A percentile compares a stretch with the other conserved stretches of the same genome.
These are phyloP conservation scores for Noctua comes DNA, from an alignment of 2,888 invertebrate genomes.

Conservation along the genomic window DNA sequence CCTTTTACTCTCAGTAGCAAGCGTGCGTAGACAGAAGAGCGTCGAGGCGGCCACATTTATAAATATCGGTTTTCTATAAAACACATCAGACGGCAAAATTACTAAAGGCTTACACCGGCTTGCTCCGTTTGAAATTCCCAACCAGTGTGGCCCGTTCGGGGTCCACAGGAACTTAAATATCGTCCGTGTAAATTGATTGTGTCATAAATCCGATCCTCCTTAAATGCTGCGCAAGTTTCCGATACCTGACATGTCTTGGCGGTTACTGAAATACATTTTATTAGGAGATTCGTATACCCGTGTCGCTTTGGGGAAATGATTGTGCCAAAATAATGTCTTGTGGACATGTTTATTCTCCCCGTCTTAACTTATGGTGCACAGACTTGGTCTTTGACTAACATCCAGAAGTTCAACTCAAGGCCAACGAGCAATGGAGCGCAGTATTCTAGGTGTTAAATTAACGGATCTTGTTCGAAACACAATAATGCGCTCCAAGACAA, in stretches of 20 bases:
- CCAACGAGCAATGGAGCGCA: no score
- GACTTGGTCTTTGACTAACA: no score
- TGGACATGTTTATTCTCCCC: no score
- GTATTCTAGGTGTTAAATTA: no score
- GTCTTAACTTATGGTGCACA: no score
- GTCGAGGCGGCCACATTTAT: slow-evolving; percentile 9
- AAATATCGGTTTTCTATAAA: slow-evolving; percentile 49
- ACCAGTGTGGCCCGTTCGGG: background rate
- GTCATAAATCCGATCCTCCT: slow-evolving; percentile 33
- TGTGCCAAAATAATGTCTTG: slow-evolving; percentile 11
- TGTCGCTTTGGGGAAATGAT: slow-evolving; percentile 3
- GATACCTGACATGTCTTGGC: slow-evolving; percentile 18
- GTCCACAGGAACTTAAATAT: slow-evolving; percentile 14
- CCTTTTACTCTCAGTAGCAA: background rate
- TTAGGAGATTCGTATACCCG: background rate
- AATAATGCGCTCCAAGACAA: no score
- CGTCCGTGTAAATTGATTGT: slow-evolving; percentile 25
- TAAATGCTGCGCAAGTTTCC: slow-evolving; percentile 8
- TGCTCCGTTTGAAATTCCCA: background rate
- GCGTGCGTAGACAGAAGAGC: background rate
- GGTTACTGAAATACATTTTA: slow-evolving; percentile 20
- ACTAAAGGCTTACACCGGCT: background rate
- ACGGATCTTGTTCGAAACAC: no score
- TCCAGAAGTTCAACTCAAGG: no score
- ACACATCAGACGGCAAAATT: slow-evolving; percentile 31